A percentile compares a stretch with the other conserved stretches of the same genome.
Conservation (phyloP, 2,113 vertebrate genomes). For the Shinisaurus crocodilurus region DNA sequence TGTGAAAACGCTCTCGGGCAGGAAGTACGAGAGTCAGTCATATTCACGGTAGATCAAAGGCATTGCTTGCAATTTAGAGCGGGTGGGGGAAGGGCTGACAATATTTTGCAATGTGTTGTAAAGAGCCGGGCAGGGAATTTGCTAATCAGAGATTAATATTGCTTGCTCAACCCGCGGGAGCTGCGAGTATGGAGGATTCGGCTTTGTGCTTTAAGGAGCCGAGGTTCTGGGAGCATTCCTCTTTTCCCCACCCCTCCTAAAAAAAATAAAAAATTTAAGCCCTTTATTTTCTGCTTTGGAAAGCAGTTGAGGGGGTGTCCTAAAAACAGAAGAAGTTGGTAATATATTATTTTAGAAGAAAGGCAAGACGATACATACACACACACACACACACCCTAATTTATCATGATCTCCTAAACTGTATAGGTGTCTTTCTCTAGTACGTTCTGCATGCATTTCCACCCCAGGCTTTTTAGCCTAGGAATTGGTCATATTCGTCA, state of each 20-base stretch:
- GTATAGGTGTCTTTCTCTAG: background rate
- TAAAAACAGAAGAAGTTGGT: background rate
- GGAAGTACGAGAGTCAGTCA: slow-evolving; percentile 80
- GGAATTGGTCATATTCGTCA: background rate
- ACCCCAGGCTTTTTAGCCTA: background rate
- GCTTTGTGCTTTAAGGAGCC: background rate
- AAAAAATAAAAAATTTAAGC: background rate
- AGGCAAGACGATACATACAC: too few species aligned
- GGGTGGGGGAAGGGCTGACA: slow-evolving; percentile 31
- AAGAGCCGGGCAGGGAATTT: slow-evolving; percentile 61
- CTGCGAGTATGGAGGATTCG: too few species aligned
- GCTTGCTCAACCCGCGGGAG: slow-evolving; percentile 38
- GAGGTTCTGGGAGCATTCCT: too few species aligned
- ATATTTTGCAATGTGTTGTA: slow-evolving; percentile 68
- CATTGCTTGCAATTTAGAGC: slow-evolving; percentile 66
- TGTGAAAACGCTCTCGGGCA: slow-evolving; percentile 55
- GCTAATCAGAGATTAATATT: slow-evolving; percentile 57
- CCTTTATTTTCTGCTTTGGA: background rate
- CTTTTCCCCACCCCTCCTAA: background rate
- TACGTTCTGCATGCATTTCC: too few species aligned
- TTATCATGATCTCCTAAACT: too few species aligned
- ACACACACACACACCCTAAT: too few species aligned
- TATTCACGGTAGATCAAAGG: slow-evolving; percentile 71
- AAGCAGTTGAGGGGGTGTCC: background rate
- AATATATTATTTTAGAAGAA: background rate